Conservation (phyloP, 1,140 invertebrate genomes). For the Pseudomyrmex cubaensis region DNA sequence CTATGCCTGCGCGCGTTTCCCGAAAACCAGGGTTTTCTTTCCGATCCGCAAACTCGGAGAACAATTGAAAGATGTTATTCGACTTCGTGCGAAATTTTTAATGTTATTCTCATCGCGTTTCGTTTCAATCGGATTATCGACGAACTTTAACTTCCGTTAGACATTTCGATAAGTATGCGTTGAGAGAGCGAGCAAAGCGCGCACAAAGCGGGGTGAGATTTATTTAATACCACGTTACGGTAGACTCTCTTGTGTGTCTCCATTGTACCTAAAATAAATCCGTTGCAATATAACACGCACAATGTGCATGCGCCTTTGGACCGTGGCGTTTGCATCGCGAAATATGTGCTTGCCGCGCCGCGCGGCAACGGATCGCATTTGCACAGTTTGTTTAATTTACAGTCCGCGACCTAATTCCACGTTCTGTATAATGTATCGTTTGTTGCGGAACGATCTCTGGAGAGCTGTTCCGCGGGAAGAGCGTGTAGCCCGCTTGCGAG, state of each 20-base stretch:
- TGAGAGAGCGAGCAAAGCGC: too few relatives aligned
- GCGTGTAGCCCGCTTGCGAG: slow-evolving; percentile 5
- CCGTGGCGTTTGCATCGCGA: slow-evolving; percentile 45
- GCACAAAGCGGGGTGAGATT: neutral
- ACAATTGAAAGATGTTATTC: neutral
- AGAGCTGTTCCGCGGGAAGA: slow-evolving; percentile 38
- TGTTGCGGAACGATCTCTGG: slow-evolving; percentile 47
- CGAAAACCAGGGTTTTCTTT: slow-evolving; percentile 1
- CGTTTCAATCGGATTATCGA: neutral
- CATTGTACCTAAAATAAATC: slow-evolving; percentile 51
- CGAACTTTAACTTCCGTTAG: neutral
- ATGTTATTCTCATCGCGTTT: neutral
- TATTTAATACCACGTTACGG: slow-evolving; percentile 27
- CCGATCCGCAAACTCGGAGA: neutral
- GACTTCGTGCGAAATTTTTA: neutral
- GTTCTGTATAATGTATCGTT: slow-evolving; percentile 59
- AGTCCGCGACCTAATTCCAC: slow-evolving; percentile 51
- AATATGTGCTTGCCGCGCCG: slow-evolving; percentile 48
- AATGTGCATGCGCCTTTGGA: slow-evolving; percentile 36
- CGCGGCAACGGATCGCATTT: slow-evolving; percentile 41
- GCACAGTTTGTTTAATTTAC: slow-evolving; percentile 62
- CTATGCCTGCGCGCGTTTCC: neutral
- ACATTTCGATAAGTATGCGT: too few relatives aligned
- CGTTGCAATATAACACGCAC: slow-evolving; percentile 18
- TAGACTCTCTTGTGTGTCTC: neutral